Percentiles rank a stretch among this genome's conserved stretches.
Conservation (phyloP, 2,888 invertebrate species). For the Pollenia labialis region DNA sequence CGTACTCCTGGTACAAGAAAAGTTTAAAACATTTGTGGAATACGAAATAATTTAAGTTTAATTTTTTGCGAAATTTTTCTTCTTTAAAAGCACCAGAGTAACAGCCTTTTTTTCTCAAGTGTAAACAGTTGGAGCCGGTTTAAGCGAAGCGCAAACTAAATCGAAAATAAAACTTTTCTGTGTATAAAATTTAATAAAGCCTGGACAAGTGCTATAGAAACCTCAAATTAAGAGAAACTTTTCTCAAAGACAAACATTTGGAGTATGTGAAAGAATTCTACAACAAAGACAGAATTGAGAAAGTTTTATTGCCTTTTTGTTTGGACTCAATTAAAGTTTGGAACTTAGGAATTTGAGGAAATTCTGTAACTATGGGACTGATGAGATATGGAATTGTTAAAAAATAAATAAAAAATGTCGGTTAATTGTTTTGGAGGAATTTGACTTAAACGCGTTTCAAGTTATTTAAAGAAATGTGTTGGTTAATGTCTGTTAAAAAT, state of each 20-base stretch:
- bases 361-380: too few relatives aligned
- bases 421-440: too few relatives aligned
- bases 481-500: too few relatives aligned
- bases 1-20: constrained; percentile 41
- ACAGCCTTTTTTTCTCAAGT: background rate
- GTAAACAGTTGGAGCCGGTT: background rate
- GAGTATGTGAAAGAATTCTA: background rate
- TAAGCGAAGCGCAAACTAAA: constrained; percentile 1
- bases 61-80: background rate
- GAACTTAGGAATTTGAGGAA: too few relatives aligned
- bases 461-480: too few relatives aligned
- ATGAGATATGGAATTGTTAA: too few relatives aligned
- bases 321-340: constrained; percentile 21
- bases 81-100: background rate
- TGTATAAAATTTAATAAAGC: constrained; percentile 20
- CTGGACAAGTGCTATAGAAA: constrained; percentile 30
- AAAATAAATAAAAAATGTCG: too few relatives aligned
- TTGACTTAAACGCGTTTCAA: too few relatives aligned
- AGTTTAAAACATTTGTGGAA: constrained; percentile 46
- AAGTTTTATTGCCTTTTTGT: constrained; percentile 9
- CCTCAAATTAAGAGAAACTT: constrained; percentile 32
- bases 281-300: background rate
- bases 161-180: constrained; percentile 4
- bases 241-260: background rate
- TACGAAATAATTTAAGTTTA: background rate